phyloP scores from a whole-genome alignment of 2,113 vertebrate genomes.

The Eptatretus burgeri region DNA sequence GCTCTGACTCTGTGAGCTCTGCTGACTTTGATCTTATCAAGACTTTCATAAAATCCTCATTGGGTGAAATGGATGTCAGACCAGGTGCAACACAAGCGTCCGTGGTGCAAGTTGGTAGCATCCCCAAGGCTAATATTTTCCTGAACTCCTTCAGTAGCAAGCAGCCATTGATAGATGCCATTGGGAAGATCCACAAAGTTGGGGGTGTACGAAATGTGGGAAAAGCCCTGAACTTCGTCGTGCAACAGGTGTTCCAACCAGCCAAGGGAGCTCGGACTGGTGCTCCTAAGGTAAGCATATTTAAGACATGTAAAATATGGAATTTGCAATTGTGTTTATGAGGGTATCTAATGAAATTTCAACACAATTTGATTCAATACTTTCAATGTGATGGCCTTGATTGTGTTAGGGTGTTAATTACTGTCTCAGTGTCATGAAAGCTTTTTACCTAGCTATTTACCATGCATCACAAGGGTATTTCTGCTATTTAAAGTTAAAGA shows the following conservation, averaged over 20 bases:
- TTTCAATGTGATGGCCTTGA: too few species aligned
- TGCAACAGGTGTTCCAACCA: background rate
- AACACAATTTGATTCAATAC: too few species aligned
- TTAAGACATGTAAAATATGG: too few species aligned
- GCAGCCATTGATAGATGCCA: background rate
- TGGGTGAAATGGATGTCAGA: background rate
- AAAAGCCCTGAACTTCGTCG: background rate
- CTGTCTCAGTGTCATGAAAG: too few species aligned
- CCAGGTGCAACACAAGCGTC: background rate
- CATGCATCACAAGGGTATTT: too few species aligned
- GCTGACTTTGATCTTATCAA: background rate
- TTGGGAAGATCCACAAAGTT: background rate
- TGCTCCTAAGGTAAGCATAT: too few species aligned
- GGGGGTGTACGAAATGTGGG: conserved; percentile 1
- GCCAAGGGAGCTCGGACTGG: background rate
- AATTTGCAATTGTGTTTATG: too few species aligned
- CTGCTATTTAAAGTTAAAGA: too few species aligned
- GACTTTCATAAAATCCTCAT: background rate
- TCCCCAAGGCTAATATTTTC: background rate
- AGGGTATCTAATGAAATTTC: too few species aligned
- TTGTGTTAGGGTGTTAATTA: too few species aligned
- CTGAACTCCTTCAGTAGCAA: background rate
- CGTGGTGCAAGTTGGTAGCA: background rate
- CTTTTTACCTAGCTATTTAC: too few species aligned
- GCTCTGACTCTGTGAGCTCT: background rate